Evolutionary conservation across 1,140 invertebrate genomes (phyloP).

Genomic region (Chelonus insularis): DNA sequence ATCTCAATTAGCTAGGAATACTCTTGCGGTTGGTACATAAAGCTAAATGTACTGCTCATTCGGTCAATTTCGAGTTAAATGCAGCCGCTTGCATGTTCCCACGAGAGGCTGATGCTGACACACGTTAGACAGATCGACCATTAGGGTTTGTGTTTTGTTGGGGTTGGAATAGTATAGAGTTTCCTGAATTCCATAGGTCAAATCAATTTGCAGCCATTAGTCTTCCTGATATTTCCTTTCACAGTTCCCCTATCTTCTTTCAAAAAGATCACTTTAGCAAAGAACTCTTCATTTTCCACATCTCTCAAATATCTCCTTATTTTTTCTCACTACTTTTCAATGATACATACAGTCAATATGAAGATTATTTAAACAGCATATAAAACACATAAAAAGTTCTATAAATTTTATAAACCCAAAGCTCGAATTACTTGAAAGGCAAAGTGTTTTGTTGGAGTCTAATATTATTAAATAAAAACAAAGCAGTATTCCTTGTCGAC

Average conservation of each 20-base stretch:
- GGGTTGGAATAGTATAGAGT: constrained; percentile 43
- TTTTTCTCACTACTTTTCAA: no score
- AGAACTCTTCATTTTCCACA: no score
- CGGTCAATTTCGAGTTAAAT: constrained; percentile 35
- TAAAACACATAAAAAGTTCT: constrained; percentile 1
- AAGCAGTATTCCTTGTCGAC: constrained; percentile 45
- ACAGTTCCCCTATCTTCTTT: constrained; percentile 19
- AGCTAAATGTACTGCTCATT: constrained; percentile 1
- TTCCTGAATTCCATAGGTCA: constrained; percentile 55
- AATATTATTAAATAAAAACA: constrained; percentile 50
- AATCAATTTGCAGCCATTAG: constrained; percentile 60
- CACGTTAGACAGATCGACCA: constrained; percentile 56
- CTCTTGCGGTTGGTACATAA: not conserved
- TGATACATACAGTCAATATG: no score
- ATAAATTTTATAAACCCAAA: no score
- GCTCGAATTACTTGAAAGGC: no score
- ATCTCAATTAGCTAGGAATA: no score
- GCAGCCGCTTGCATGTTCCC: constrained; percentile 38
- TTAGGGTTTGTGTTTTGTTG: constrained; percentile 53
- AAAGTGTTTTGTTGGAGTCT: no score
- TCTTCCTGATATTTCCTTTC: constrained; percentile 24
- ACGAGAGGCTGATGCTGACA: constrained; percentile 50
- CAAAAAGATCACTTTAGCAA: not conserved
- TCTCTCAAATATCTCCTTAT: no score
- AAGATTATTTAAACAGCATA: no score